Percentiles rank a stretch among this genome's conserved stretches.
phyloP scores from a whole-genome alignment of 2,113 vertebrate species.

The Dendrocopos noguchii region DNA sequence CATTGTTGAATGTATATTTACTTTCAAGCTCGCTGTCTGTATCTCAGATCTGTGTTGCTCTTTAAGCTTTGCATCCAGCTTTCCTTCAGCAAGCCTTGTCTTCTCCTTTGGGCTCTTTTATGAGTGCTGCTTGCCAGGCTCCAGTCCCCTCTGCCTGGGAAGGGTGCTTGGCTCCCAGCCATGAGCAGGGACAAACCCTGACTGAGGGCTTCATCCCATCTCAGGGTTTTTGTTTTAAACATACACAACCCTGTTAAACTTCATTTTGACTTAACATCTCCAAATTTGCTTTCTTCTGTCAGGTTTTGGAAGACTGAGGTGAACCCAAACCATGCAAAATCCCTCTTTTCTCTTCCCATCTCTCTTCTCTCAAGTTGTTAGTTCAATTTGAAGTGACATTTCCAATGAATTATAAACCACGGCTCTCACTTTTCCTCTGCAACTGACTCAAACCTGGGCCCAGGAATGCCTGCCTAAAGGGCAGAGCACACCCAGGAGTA shows the following conservation, averaged over 20 bases:
- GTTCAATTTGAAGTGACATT: background rate
- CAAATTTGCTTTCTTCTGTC: background rate
- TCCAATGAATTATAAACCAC: background rate
- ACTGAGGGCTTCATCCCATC: background rate
- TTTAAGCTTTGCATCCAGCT: background rate
- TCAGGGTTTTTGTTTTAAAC: background rate
- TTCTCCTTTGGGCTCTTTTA: background rate
- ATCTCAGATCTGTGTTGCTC: background rate
- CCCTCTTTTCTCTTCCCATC: background rate
- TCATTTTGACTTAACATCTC: background rate
- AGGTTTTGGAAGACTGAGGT: background rate
- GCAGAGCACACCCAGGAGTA: background rate
- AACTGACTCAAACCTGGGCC: background rate
- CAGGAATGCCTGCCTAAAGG: background rate
- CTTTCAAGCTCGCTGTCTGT: background rate
- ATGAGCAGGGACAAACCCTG: background rate
- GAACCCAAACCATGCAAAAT: background rate
- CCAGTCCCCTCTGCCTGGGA: background rate
- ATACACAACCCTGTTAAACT: background rate
- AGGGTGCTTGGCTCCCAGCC: fast-evolving
- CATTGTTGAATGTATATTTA: background rate
- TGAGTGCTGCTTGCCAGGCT: background rate
- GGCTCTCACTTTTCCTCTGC: background rate
- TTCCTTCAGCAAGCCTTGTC: background rate
- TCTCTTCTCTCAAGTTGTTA: background rate